Base-by-base conservation (phyloP, 2,797 vertebrate genomes). In the Clarias platycephalus region DNA sequence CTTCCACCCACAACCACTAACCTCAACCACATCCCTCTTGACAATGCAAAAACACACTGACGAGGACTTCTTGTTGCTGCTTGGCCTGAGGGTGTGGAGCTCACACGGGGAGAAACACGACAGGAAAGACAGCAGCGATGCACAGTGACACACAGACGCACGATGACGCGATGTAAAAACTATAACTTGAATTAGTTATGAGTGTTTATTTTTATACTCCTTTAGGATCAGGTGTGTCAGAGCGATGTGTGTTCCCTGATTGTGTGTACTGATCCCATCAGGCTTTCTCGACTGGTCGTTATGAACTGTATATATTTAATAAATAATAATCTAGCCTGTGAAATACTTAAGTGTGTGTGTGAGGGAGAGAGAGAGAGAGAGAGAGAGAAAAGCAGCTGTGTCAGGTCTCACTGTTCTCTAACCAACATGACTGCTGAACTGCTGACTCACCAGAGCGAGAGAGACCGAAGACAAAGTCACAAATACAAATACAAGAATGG, bases 1-100 rank as follows among this genome's bases (percentile, higher is more conserved):
- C 58, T 79, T 79, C 76, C 58, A 63, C 76, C 76, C 79, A 67
- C 62, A 67, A 49, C 55, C 44, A 62, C 62, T 64, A 80, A 80
- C 60, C 79, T 67, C 63, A 64, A 80, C 63, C 79, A 5, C 79
- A 66, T 80, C 63, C 26, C 28, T 24, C 62, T 49, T 20, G 2
- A 67, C 9, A 26, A n/a, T 55, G 44, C 63, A 44, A 67, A 80
- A 28, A 80, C 63, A 53, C 18, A 53, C 63, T 67, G 63, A 80
- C 37, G 20, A 80, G 62, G 62, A 3, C 40, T 66, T 49, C 37
- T 26, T 37, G 22, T 12, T 9, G 31, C 75, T 34, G 74, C 55
- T 13, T 9, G 55, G 28, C 55, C 18, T 2, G 18, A 8, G 75
- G 57, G 20, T 31, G 57, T 8, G 75, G 22, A 77, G 57, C 12